A percentile compares a stretch with the other conserved stretches of the same genome.
Evolutionary conservation across 2,888 invertebrate species (phyloP).

Genomic region (Himalopsyche japonica): DNA sequence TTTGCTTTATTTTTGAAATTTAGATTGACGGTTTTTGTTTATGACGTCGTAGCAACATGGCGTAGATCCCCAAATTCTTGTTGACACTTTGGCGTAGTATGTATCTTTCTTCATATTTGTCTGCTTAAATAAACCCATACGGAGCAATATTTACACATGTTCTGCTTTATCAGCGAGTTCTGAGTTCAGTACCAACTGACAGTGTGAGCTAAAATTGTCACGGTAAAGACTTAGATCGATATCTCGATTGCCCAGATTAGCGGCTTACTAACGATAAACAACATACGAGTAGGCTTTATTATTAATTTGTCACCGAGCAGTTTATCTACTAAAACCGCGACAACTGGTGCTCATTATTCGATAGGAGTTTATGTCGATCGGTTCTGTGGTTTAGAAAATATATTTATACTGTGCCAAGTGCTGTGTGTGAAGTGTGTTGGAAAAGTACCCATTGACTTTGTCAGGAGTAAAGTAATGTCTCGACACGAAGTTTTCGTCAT

Average conservation of each 20-base stretch:
- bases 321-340: neutral
- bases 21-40: neutral
- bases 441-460: neutral
- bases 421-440: neutral
- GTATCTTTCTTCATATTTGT: neutral
- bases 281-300: neutral
- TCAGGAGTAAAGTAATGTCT: neutral
- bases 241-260: conserved; percentile 1
- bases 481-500: neutral
- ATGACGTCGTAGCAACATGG: neutral
- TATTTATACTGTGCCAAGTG: neutral
- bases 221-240: neutral
- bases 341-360: neutral
- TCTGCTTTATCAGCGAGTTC: neutral
- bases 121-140: neutral
- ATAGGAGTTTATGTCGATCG: neutral
- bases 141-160: neutral
- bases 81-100: neutral
- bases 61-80: neutral
- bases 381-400: neutral
- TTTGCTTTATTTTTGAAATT: neutral
- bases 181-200: neutral
- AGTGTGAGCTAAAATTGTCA: neutral
- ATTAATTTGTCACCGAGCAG: neutral
- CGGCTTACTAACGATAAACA: neutral